Conservation (phyloP, 37 sponge, comb jelly and placozoan species). For the Chondrilla cf. caribensis region DNA sequence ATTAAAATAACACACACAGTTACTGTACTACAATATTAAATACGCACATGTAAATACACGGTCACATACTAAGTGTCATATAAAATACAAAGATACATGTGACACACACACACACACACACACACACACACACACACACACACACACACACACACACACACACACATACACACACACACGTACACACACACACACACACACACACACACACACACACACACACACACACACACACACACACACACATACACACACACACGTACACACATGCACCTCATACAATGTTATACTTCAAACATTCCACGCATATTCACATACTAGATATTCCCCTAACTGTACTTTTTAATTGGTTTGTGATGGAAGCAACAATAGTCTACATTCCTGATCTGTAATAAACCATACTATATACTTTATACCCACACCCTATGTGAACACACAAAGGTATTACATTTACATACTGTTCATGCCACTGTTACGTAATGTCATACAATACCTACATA, state of each 20-base stretch:
- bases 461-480: neutral
- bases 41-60: neutral
- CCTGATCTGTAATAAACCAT: too few relatives aligned
- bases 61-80: neutral
- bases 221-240: neutral
- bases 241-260: neutral
- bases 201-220: constrained; percentile 1
- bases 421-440: neutral
- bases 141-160: neutral
- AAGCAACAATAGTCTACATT: too few relatives aligned
- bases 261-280: too few relatives aligned
- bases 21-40: too few relatives aligned
- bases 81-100: neutral
- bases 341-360: too few relatives aligned
- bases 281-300: too few relatives aligned
- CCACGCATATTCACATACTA: too few relatives aligned
- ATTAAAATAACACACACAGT: too few relatives aligned
- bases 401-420: too few relatives aligned
- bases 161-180: neutral
- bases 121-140: neutral
- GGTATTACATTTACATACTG: neutral
- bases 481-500: too few relatives aligned
- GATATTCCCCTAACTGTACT: too few relatives aligned
- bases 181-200: neutral
- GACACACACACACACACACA: constrained; percentile 11